Percentiles rank a stretch among this genome's conserved stretches.
These are phyloP conservation scores for Xanthorhoe designata DNA, from an alignment of 2,888 invertebrate species.

Conservation along the genomic window DNA sequence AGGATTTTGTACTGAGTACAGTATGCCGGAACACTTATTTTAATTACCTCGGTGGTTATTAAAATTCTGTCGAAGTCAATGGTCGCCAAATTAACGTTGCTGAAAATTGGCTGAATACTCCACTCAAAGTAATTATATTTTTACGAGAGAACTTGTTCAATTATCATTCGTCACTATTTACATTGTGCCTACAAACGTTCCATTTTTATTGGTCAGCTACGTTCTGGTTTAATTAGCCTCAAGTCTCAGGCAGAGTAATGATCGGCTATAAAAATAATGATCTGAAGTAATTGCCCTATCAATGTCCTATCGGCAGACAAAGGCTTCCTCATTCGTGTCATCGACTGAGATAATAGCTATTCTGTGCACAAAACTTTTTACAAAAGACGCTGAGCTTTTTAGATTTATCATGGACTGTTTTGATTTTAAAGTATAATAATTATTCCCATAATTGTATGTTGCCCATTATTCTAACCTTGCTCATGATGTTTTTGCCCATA, in stretches of 20 bases:
- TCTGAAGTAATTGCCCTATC: slow-evolving; percentile 50
- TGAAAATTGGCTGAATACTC: slow-evolving; percentile 3
- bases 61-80: slow-evolving; percentile 3
- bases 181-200: slow-evolving; percentile 21
- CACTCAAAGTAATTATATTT: slow-evolving; percentile 4
- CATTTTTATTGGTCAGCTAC: slow-evolving; percentile 18
- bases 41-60: neutral
- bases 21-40: neutral
- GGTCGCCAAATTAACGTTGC: neutral
- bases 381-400: neutral
- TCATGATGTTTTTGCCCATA: no score
- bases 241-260: slow-evolving; percentile 41
- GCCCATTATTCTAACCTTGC: neutral
- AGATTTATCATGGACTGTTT: neutral
- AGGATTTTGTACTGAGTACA: neutral
- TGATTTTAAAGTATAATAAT: neutral
- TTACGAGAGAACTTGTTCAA: slow-evolving; percentile 15
- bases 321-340: slow-evolving; percentile 43
- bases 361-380: slow-evolving; percentile 6
- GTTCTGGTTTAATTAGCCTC: slow-evolving; percentile 39
- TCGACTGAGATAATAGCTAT: slow-evolving; percentile 33
- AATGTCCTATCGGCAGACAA: slow-evolving; percentile 46
- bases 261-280: slow-evolving; percentile 51
- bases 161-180: slow-evolving; percentile 29
- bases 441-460: neutral